Conservation (phyloP, 2,113 vertebrate genomes). For the Zingel zingel region DNA sequence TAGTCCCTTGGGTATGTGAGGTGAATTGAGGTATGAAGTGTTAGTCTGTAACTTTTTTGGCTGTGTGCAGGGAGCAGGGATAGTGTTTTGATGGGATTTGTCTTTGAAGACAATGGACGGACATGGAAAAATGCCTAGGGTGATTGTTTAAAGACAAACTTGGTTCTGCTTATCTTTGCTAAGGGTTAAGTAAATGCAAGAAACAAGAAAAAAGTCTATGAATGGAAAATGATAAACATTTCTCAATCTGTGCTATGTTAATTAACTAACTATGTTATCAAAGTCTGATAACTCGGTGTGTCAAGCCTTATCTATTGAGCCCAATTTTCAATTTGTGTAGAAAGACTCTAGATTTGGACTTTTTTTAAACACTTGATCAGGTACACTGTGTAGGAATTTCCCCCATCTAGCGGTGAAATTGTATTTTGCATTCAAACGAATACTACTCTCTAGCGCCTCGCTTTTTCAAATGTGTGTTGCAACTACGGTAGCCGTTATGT, state of each 20-base stretch:
- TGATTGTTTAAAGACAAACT: constrained; percentile 20
- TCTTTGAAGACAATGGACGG: constrained; percentile 68
- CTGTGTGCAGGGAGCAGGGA: constrained; percentile 10
- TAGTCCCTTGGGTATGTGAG: constrained; percentile 29
- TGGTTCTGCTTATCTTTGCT: constrained; percentile 15
- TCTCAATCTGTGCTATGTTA: constrained; percentile 40
- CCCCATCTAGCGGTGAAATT: too few species aligned
- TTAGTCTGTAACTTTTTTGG: constrained; percentile 24
- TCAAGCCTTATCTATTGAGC: constrained; percentile 34
- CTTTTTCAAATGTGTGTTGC: too few species aligned
- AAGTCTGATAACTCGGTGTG: constrained; percentile 59
- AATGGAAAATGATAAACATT: constrained; percentile 2
- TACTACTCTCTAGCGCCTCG: too few species aligned
- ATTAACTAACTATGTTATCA: constrained; percentile 54
- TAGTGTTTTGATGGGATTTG: constrained; percentile 43
- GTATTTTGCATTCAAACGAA: too few species aligned
- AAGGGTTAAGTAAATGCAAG: constrained; percentile 2
- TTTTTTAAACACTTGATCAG: constrained; percentile 6
- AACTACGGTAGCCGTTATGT: too few species aligned
- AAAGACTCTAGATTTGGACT: constrained; percentile 18
- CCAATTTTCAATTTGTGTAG: constrained; percentile 20
- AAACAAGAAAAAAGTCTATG: neutral
- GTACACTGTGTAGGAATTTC: too few species aligned
- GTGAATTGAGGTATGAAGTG: constrained; percentile 35
- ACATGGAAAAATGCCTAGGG: constrained; percentile 23